Evolutionary conservation across 2,888 invertebrate species (phyloP).

Genomic region (Monochamus alternatus): DNA sequence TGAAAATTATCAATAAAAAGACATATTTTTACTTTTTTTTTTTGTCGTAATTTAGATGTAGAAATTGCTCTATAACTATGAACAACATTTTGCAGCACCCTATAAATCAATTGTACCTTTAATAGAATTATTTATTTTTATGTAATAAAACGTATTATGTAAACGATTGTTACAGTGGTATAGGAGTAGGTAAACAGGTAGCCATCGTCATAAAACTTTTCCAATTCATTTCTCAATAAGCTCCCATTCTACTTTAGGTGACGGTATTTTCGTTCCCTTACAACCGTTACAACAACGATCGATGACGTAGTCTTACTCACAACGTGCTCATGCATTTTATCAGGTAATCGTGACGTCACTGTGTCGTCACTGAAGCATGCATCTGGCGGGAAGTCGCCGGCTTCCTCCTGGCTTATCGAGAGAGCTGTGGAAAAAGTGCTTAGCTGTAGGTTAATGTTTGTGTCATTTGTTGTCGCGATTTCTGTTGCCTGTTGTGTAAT

Average conservation of each 20-base stretch:
- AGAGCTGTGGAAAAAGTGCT: constrained; percentile 14
- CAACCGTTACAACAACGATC: constrained; percentile 4
- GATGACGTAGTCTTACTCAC: constrained; percentile 1
- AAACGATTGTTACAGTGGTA: not conserved
- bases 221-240: too few species aligned
- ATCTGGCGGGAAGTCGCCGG: not conserved
- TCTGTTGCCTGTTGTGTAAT: not conserved
- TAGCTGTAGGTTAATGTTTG: not conserved
- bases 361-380: constrained; percentile 1
- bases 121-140: too few species aligned
- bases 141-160: too few species aligned
- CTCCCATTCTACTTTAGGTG: not conserved
- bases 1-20: too few species aligned
- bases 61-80: too few species aligned
- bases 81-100: too few species aligned
- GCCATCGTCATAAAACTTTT: too few species aligned
- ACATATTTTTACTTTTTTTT: too few species aligned
- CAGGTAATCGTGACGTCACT: not conserved
- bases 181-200: too few species aligned
- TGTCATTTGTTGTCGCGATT: too few species aligned
- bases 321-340: not conserved
- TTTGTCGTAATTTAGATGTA: too few species aligned
- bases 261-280: not conserved
- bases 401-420: constrained; percentile 10
- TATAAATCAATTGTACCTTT: too few species aligned